Conservation (phyloP, 1,140 invertebrate species). For the Neocloeon triangulifer region DNA sequence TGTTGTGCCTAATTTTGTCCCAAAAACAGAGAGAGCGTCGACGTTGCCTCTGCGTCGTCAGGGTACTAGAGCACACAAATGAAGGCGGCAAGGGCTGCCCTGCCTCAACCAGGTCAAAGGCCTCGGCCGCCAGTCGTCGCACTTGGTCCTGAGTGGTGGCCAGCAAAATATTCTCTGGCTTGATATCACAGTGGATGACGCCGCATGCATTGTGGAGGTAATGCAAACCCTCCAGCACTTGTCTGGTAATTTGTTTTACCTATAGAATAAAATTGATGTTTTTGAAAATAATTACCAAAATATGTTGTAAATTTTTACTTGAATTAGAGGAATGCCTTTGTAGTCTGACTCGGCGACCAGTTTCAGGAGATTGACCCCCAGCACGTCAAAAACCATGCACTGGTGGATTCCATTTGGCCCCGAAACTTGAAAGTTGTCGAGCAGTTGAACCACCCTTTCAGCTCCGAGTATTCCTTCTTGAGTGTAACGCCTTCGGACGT, state of each 20-base stretch:
- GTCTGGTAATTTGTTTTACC: slow-evolving; percentile 34
- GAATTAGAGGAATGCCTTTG: slow-evolving; percentile 36
- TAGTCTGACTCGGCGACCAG: slow-evolving; percentile 41
- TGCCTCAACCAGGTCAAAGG: slow-evolving; percentile 20
- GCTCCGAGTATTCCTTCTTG: slow-evolving; percentile 28
- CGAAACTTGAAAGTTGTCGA: slow-evolving; percentile 38
- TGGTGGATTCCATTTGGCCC: slow-evolving; percentile 42
- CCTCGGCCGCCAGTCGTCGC: slow-evolving; percentile 27
- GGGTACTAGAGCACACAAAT: not conserved
- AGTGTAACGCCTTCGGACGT: slow-evolving; percentile 20
- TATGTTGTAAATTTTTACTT: too few species aligned
- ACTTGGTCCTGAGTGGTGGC: slow-evolving; percentile 27
- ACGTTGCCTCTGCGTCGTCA: not conserved
- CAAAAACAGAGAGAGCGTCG: not conserved
- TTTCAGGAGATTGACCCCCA: slow-evolving; percentile 42
- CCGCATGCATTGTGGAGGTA: slow-evolving; percentile 41
- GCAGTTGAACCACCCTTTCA: slow-evolving; percentile 31
- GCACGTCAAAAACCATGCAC: slow-evolving; percentile 37
- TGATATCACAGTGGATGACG: slow-evolving; percentile 49
- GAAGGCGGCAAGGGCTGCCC: slow-evolving; percentile 26
- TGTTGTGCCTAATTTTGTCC: not conserved
- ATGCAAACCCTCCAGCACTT: slow-evolving; percentile 33
- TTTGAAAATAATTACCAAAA: too few species aligned
- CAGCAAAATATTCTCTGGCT: slow-evolving; percentile 43
- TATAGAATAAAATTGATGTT: too few species aligned